Percentiles rank a stretch among this genome's conserved stretches.
Conservation (phyloP, 2,797 vertebrate genomes). For the Hybognathus amarus region DNA sequence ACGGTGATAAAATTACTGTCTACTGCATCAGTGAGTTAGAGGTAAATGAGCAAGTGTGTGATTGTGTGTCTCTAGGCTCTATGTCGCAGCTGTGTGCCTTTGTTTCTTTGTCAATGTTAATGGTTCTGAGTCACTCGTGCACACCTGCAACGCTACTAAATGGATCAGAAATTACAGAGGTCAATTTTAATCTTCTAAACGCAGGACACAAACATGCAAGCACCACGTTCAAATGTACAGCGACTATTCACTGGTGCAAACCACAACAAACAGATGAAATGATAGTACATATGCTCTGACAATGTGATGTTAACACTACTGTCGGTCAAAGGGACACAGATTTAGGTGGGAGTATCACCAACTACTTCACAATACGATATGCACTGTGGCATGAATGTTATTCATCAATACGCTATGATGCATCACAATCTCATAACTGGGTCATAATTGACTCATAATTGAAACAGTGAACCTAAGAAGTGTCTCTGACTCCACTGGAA, state of each 20-base stretch:
- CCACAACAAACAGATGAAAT: conserved; percentile 5
- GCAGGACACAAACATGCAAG: conserved; percentile 3
- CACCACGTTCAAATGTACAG: neutral
- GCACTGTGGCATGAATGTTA: neutral
- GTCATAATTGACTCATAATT: neutral
- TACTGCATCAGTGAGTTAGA: conserved; percentile 41
- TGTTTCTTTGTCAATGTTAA: conserved; percentile 39
- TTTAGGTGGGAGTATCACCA: neutral
- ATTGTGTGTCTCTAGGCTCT: conserved; percentile 32
- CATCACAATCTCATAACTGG: neutral
- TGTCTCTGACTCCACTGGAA: neutral
- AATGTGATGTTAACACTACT: neutral
- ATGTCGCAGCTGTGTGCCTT: conserved; percentile 27
- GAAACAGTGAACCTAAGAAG: neutral
- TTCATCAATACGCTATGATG: neutral
- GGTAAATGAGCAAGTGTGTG: conserved; percentile 41
- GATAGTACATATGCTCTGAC: neutral
- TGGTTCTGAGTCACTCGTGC: conserved; percentile 30
- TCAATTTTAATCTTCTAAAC: conserved; percentile 16
- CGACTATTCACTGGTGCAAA: neutral
- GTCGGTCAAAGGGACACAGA: neutral
- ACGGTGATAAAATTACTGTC: conserved; percentile 46
- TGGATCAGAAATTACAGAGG: conserved; percentile 30
- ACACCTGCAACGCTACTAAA: conserved; percentile 31
- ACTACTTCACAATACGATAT: neutral